Percentiles rank a stretch among this genome's conserved stretches.
phyloP scores from a whole-genome alignment of 2,797 vertebrate species.

The Myotis myotis region DNA sequence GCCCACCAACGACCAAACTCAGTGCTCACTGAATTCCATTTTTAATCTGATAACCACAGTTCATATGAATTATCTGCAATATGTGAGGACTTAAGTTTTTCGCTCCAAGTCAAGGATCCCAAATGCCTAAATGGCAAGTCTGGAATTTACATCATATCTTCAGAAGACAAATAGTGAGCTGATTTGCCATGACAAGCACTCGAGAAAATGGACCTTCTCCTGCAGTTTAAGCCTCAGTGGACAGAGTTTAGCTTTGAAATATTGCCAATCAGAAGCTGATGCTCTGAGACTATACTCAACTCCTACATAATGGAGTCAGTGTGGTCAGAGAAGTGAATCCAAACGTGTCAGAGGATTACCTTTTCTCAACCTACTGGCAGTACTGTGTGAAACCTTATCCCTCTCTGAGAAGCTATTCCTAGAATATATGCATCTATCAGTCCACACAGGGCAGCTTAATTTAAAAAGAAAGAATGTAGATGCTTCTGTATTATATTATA shows the following conservation, averaged over 20 bases:
- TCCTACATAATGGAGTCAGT: background rate
- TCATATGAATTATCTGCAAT: background rate
- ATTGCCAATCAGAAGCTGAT: background rate
- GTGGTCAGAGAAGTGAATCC: background rate
- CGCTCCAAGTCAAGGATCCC: background rate
- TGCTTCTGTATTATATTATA: background rate
- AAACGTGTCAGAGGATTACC: background rate
- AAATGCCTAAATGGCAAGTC: background rate
- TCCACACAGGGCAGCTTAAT: background rate
- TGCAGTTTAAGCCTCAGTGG: background rate
- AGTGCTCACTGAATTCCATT: background rate
- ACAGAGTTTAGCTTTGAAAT: background rate
- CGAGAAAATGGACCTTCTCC: background rate
- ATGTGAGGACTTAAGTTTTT: background rate
- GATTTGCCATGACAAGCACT: background rate
- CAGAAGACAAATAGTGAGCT: background rate
- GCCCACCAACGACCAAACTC: background rate
- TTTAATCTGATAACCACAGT: background rate
- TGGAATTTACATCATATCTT: background rate
- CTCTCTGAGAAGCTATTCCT: background rate
- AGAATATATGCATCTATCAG: background rate
- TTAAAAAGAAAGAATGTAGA: background rate
- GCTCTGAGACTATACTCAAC: background rate
- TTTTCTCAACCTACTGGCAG: background rate
- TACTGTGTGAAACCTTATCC: background rate